Conservation (phyloP, 2,888 invertebrate species). For the Prosapia bicincta region DNA sequence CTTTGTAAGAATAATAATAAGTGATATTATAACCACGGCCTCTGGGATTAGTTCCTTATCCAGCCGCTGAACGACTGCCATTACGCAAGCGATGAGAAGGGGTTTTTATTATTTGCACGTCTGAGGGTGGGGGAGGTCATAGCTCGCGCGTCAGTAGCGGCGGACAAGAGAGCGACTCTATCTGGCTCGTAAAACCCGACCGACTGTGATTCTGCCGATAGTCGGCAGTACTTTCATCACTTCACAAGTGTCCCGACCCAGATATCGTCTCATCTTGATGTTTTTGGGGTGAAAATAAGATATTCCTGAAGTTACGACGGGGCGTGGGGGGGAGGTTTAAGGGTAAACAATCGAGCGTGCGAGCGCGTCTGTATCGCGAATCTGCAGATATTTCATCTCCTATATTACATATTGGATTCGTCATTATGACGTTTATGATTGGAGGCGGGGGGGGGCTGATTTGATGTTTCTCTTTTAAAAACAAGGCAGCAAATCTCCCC, state of each 20-base stretch:
- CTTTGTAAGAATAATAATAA: no score
- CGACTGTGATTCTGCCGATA: neutral
- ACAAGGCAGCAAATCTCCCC: neutral
- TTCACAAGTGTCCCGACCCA: neutral
- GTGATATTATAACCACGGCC: no score
- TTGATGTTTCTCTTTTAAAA: neutral
- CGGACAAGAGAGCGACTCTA: neutral
- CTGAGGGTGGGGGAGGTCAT: neutral
- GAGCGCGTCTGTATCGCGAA: neutral
- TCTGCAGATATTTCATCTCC: neutral
- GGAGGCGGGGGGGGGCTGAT: neutral
- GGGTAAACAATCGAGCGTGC: neutral
- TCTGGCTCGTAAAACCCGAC: neutral
- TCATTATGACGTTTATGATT: neutral
- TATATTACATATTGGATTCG: neutral
- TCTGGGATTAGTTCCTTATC: neutral
- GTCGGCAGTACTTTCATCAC: neutral
- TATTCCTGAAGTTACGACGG: neutral
- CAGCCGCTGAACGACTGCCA: neutral
- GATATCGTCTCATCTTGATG: neutral
- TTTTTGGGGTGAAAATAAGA: neutral
- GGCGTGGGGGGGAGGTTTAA: neutral
- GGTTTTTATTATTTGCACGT: slow-evolving; percentile 2
- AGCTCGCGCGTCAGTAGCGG: neutral
- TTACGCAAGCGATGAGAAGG: neutral